Conservation (phyloP, 2,888 invertebrate genomes). For the Perizoma affinitatum region DNA sequence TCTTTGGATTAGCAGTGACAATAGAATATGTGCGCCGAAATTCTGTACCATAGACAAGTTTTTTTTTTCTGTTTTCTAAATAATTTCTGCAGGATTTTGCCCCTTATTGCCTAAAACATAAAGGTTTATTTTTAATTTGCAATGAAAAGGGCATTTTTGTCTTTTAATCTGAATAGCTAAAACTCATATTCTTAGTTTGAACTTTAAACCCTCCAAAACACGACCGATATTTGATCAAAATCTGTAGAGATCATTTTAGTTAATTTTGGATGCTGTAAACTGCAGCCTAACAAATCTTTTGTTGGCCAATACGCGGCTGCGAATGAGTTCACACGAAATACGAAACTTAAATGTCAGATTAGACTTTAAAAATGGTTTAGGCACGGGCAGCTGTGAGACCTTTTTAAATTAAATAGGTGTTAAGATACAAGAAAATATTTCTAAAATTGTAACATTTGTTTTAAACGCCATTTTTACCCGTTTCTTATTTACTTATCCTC, state of each 20-base stretch:
- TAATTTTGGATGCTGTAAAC: conserved; percentile 12
- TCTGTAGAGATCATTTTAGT: conserved; percentile 17
- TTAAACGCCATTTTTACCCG: no score
- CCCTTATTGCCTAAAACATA: not conserved
- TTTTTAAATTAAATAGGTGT: conserved; percentile 20
- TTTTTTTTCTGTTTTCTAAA: conserved; percentile 4
- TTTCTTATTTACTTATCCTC: no score
- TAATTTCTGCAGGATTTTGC: conserved; percentile 1
- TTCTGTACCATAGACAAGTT: conserved; percentile 26
- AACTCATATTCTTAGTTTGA: not conserved
- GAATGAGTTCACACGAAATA: conserved; percentile 27
- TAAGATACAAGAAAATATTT: not conserved
- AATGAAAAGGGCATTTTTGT: not conserved
- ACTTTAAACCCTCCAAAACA: not conserved
- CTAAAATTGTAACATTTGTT: not conserved
- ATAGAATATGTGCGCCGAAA: conserved; percentile 41
- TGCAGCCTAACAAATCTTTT: conserved; percentile 3
- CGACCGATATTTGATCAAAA: not conserved
- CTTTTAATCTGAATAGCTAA: conserved; percentile 15
- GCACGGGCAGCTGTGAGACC: conserved; percentile 7
- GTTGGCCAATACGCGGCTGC: conserved; percentile 1
- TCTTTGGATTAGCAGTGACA: conserved; percentile 54
- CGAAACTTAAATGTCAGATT: conserved; percentile 18
- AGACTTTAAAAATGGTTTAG: conserved; percentile 5
- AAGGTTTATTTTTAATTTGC: not conserved